phyloP scores from a whole-genome alignment of 2,797 vertebrate genomes.

The Leontocebus nigricollis region DNA sequence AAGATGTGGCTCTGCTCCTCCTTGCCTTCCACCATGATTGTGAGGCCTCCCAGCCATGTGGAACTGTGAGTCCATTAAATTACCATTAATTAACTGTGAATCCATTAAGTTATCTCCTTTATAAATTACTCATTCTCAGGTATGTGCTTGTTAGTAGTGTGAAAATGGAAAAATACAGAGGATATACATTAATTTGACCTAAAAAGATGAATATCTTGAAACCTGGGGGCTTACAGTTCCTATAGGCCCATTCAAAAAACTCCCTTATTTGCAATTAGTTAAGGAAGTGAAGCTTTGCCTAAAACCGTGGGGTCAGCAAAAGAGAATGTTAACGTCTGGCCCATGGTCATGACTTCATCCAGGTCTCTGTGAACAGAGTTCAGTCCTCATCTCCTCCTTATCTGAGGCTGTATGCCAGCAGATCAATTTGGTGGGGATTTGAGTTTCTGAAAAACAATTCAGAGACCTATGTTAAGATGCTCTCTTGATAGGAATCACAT shows the following conservation, averaged over 20 bases:
- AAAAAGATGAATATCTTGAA: neutral
- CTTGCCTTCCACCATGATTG: neutral
- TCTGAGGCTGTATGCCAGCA: neutral
- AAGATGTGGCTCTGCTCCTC: neutral
- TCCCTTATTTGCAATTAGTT: neutral
- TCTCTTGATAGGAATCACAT: neutral
- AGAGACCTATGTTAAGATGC: neutral
- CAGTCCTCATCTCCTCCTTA: neutral
- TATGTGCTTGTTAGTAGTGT: neutral
- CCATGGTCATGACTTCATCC: neutral
- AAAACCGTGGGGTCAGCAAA: neutral
- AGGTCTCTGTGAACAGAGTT: neutral
- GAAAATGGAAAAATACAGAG: neutral
- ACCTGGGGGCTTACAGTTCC: neutral
- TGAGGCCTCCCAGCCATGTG: neutral
- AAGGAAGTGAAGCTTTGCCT: neutral
- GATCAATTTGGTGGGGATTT: neutral
- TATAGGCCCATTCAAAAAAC: neutral
- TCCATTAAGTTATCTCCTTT: neutral
- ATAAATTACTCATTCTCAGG: neutral
- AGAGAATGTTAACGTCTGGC: neutral
- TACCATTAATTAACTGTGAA: neutral
- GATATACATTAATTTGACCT: neutral
- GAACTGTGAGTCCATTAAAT: neutral
- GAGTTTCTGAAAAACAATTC: neutral